phyloP scores from a whole-genome alignment of 2,113 vertebrate species.

The Corvus hawaiiensis region DNA sequence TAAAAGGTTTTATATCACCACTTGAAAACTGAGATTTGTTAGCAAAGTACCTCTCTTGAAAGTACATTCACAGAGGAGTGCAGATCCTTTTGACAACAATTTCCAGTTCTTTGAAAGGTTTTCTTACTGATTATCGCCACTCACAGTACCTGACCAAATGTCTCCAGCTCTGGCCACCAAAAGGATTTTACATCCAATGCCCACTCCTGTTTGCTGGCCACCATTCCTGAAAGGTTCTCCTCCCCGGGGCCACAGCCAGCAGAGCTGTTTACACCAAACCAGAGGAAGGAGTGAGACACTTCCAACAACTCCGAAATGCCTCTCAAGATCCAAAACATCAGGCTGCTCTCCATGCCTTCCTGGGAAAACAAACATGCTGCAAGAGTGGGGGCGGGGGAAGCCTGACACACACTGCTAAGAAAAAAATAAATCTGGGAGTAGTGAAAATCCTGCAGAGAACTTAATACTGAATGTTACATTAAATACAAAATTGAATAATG shows the following conservation, averaged over 20 bases:
- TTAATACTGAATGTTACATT: background rate
- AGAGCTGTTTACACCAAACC: conserved; percentile 25
- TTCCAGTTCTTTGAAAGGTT: background rate
- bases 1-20: background rate
- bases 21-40: background rate
- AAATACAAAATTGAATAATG: background rate
- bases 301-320: conserved; percentile 28
- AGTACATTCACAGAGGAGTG: background rate
- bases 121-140: background rate
- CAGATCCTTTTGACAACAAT: background rate
- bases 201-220: background rate
- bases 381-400: background rate
- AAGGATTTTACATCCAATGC: fast-evolving
- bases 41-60: background rate
- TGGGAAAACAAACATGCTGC: background rate
- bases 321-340: conserved; percentile 11
- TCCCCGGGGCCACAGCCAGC: conserved; percentile 20
- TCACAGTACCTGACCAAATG: background rate
- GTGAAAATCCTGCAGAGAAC: background rate
- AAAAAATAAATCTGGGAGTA: background rate
- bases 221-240: background rate
- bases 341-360: conserved; percentile 17
- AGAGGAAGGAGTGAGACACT: conserved; percentile 9
- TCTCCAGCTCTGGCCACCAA: background rate
- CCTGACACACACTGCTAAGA: background rate